Percentiles rank a stretch among this genome's conserved stretches.
phyloP scores from a whole-genome alignment of 2,888 invertebrate genomes.

The Atrina japonica region DNA sequence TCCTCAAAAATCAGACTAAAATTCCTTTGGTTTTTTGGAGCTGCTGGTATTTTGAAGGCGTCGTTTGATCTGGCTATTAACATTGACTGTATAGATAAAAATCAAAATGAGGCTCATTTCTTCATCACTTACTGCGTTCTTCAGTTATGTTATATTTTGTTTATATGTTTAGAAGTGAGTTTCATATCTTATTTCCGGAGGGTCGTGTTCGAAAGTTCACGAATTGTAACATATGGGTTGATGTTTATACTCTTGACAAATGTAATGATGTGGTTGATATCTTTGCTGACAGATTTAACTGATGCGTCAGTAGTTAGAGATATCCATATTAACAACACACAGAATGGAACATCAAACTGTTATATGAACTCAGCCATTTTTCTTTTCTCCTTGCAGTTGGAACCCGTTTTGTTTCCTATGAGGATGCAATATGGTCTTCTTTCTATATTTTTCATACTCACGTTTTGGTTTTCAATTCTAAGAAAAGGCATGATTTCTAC shows the following conservation, averaged over 20 bases:
- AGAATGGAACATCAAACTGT: too few relatives aligned
- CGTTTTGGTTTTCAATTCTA: conserved; percentile 2
- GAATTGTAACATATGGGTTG: conserved; percentile 10
- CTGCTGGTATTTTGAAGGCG: conserved; percentile 19
- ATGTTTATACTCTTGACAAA: conserved; percentile 11
- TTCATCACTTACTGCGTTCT: not conserved
- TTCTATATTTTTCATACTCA: conserved; percentile 8
- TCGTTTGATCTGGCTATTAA: conserved; percentile 10
- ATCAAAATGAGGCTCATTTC: not conserved
- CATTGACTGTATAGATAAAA: conserved; percentile 14
- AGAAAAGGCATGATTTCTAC: too few relatives aligned
- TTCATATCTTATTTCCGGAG: conserved; percentile 18
- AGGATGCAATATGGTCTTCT: conserved; percentile 15
- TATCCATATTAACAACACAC: too few relatives aligned
- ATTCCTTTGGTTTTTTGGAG: conserved; percentile 17
- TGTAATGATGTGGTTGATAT: conserved; percentile 15
- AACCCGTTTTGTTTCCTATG: conserved; percentile 3
- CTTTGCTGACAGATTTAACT: not conserved
- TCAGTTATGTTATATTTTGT: not conserved
- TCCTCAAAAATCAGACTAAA: conserved; percentile 5
- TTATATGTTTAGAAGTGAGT: not conserved
- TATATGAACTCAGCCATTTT: too few relatives aligned
- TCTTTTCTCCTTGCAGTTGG: too few relatives aligned
- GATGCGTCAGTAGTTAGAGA: too few relatives aligned
- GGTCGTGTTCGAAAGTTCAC: conserved; percentile 13